Evolutionary conservation across 2,888 invertebrate species (phyloP), one percentile per base, ranked within the genome.

Genomic region (Megalurothrips usitatus): DNA sequence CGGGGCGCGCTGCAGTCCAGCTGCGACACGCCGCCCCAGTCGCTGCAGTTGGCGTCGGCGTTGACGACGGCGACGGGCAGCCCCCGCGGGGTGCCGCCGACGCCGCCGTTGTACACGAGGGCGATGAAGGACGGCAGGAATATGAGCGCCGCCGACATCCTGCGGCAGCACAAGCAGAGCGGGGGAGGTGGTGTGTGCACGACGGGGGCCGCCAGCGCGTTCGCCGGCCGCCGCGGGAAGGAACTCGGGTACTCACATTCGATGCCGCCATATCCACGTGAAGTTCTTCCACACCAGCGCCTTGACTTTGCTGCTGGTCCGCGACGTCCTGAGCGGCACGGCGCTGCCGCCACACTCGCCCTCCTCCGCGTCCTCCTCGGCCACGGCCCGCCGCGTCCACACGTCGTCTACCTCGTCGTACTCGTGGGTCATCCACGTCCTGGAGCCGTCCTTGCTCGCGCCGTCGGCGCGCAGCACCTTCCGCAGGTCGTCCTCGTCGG

Each of bases 71-170:
- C 68, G 1, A 75, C 23, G 26, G 9, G 23, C 68, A 75, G 68
- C 10, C 26, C 68, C 23, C 68, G 68, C 23, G 68, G 68, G 26
- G 9, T 26, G 68, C 68, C 23, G 68, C 68, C 68, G 1, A 75
- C 68, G 26, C 26, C 68, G 68, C 26, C 68, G 68, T 75, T 75
- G 68, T 75, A 75, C 11, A 26, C 68, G 23, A 75, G 68, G 23
- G 68, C 68, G 68, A 75, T 75, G 68, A 75, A 8, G 68, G 68
- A 23, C 68, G 68, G 68, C 68, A 75, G 26, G 26, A 75, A 75
- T 1, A 23, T 23, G 68, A 75, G 23, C 6, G 68, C 0, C 23
- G 26, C 23, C 23, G 68, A 23, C 23, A 75, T 75, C 23, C 68
- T 75, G 68, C 26, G 26, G 12, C 0, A 10, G 26, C 3, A 26